These are phyloP conservation scores for Galbula dea DNA, from an alignment of 2,113 vertebrate species.

Conservation along the genomic window DNA sequence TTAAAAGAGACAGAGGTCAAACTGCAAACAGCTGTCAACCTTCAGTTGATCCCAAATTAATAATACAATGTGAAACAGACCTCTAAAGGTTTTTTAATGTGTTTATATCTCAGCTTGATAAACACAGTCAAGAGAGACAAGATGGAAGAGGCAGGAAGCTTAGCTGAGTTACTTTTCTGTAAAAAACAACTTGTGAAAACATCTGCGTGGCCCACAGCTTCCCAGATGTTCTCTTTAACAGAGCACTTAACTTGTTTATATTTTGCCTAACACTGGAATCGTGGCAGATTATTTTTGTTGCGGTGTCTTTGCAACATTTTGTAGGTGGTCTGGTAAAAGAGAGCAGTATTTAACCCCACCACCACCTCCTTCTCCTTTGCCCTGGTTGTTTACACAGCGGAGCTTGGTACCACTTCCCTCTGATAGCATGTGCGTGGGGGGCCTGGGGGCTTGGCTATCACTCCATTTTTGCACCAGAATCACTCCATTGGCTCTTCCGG, in stretches of 20 bases:
- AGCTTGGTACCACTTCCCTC: constrained; percentile 65
- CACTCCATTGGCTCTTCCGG: background rate
- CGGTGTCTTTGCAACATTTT: constrained; percentile 51
- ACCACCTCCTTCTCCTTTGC: constrained; percentile 57
- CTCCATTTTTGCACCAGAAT: background rate
- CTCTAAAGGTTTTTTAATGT: constrained; percentile 65
- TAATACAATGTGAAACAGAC: background rate
- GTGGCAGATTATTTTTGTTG: constrained; percentile 66
- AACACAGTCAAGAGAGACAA: constrained; percentile 48
- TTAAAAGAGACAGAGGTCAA: constrained; percentile 14
- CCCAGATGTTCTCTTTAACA: constrained; percentile 71
- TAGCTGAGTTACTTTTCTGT: background rate
- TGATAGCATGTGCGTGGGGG: background rate
- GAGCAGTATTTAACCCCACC: constrained; percentile 68
- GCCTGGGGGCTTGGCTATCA: background rate
- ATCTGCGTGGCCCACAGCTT: background rate
- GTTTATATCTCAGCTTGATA: constrained; percentile 57
- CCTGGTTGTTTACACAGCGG: constrained; percentile 59
- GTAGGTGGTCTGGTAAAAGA: constrained; percentile 74
- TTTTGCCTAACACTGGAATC: constrained; percentile 50
- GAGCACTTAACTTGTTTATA: constrained; percentile 63
- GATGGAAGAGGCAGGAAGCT: constrained; percentile 53
- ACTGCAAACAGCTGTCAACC: constrained; percentile 25
- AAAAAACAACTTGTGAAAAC: constrained; percentile 59
- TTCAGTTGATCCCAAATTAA: constrained; percentile 56